These are phyloP conservation scores for Nyctibius bracteatus DNA, from an alignment of 2,113 vertebrate species.

Conservation along the genomic window DNA sequence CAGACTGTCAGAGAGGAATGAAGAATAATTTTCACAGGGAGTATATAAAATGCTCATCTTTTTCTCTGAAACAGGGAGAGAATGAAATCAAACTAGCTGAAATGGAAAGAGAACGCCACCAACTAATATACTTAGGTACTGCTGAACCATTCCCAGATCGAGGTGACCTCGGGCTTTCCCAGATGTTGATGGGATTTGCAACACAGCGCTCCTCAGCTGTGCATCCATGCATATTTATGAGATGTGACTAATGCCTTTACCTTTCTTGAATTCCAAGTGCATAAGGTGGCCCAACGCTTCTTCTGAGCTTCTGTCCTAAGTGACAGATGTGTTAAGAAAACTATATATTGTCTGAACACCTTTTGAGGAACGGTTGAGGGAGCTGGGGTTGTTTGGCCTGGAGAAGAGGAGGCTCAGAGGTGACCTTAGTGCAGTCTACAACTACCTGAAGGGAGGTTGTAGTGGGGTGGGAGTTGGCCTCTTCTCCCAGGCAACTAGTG, in stretches of 20 bases:
- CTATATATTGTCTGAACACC: background rate
- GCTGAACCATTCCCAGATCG: background rate
- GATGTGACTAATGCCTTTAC: background rate
- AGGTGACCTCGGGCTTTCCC: background rate
- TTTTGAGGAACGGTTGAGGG: too few relatives aligned
- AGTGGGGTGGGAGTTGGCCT: too few relatives aligned
- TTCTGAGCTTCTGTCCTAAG: background rate
- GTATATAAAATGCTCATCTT: background rate
- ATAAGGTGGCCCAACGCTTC: background rate
- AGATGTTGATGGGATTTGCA: background rate
- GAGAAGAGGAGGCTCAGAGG: too few relatives aligned
- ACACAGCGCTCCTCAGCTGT: background rate
- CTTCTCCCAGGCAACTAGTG: too few relatives aligned
- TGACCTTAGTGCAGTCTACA: too few relatives aligned
- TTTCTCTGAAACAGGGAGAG: background rate
- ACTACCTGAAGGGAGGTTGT: too few relatives aligned
- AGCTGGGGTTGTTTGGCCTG: too few relatives aligned
- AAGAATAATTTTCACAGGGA: background rate
- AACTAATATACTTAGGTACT: background rate
- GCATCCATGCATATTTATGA: background rate
- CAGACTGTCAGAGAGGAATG: background rate
- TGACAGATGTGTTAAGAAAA: background rate
- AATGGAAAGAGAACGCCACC: background rate
- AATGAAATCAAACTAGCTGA: background rate
- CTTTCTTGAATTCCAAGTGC: background rate